Base-by-base conservation (phyloP, 2,113 vertebrate species). In the Cyrtonyx montezumae region DNA sequence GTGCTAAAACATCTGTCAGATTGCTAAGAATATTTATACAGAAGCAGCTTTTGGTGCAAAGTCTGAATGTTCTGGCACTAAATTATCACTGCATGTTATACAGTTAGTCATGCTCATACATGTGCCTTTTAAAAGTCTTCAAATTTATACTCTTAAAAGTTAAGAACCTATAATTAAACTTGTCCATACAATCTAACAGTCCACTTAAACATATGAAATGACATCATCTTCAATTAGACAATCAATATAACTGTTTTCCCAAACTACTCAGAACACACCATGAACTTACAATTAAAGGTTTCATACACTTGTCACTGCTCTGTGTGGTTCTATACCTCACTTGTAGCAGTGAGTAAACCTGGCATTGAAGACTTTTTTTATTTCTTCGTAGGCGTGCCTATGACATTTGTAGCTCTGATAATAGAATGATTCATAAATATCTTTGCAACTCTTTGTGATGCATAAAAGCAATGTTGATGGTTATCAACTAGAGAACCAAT, bases 281-380 rank as follows among this genome's bases (percentile, higher is more conserved):
- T 5, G 83, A 86, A 45, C 21, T 30, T 32, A 62, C 63, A 66
- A 61, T 40, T 36, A 63, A 51, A 91, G 34, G 71, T 77, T 87
- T 87, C 15, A 87, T 85, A 66, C 68, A 32, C 73, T 88, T 70
- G 46, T 75, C 58, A 59, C 53, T 78, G 66, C 94, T 88, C 86
- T 71, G 42, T 21, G 40, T 84, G 77, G 61, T 65, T 68, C 79
- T 12, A 17, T 40, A 55, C 45, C 58, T 70, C 48, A 84, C 13
- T 90, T 95, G 74, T 86, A 4, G 0, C 46, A 51, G 59, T 32
- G 51, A 62, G 84, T 56, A 78, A 91, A 79, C 10, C 32, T 9
- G 19, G 36, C 76, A 91, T 79, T 91, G 79, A 94, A 95, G 79
- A 34, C 28, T 34, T 28, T 84, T 88, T 77, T 75, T 13, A 45